Evolutionary conservation across 2,888 invertebrate species (phyloP).

Genomic region (Gerris lacustris): DNA sequence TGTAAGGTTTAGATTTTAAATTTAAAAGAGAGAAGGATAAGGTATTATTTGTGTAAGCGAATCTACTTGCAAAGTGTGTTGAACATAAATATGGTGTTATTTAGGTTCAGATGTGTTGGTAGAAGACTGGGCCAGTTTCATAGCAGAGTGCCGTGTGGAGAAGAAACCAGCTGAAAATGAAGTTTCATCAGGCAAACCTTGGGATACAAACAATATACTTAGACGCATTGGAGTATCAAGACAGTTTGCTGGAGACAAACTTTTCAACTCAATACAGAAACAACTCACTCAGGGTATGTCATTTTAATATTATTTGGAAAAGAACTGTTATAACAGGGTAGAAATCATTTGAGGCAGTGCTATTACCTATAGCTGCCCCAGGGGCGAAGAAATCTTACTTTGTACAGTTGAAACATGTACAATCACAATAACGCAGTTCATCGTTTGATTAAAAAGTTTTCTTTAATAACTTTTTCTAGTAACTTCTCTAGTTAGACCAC

Average conservation of each 20-base stretch:
- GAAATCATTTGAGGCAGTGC: too few relatives aligned
- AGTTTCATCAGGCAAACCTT: conserved; percentile 57
- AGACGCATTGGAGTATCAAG: conserved; percentile 68
- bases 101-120: conserved; percentile 64
- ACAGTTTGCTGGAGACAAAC: conserved; percentile 58
- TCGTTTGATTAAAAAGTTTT: too few relatives aligned
- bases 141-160: conserved; percentile 56
- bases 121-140: conserved; percentile 87
- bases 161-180: conserved; percentile 36
- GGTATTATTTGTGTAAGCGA: background rate
- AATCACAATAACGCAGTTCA: too few relatives aligned
- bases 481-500: too few relatives aligned
- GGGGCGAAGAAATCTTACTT: too few relatives aligned
- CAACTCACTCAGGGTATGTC: conserved; percentile 28
- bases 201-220: conserved; percentile 68
- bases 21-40: background rate
- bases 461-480: too few relatives aligned
- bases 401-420: too few relatives aligned
- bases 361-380: too few relatives aligned
- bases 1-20: background rate
- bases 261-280: conserved; percentile 32
- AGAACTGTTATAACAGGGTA: background rate
- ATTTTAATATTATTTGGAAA: conserved; percentile 21
- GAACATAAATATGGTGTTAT: background rate
- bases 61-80: background rate